Percentiles rank a stretch among this genome's conserved stretches.
Conservation (phyloP, 2,888 invertebrate species). For the Argynnis bischoffii region DNA sequence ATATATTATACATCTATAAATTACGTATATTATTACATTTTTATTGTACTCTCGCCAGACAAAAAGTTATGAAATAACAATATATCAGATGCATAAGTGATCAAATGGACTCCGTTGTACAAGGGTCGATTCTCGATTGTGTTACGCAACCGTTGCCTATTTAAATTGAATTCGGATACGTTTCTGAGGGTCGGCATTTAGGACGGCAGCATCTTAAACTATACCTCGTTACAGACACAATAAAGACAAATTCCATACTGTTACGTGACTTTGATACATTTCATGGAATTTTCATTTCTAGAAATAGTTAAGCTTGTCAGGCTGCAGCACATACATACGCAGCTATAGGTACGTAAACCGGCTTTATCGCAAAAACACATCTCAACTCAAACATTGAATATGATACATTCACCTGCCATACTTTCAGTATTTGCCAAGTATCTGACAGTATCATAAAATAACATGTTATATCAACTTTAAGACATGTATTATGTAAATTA, state of each 20-base stretch:
- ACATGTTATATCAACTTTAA: too few relatives aligned
- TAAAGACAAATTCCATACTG: conserved; percentile 12
- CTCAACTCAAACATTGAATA: conserved; percentile 16
- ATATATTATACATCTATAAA: too few relatives aligned
- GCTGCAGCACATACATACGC: conserved; percentile 3
- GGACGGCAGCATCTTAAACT: background rate
- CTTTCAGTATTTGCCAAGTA: conserved; percentile 21
- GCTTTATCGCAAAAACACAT: conserved; percentile 31
- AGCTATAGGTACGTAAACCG: conserved; percentile 26
- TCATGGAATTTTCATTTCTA: conserved; percentile 22
- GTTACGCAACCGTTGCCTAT: conserved; percentile 75
- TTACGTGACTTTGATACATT: conserved; percentile 26
- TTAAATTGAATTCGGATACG: conserved; percentile 74
- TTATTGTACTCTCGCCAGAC: background rate
- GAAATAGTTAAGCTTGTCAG: background rate
- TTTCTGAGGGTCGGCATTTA: conserved; percentile 43
- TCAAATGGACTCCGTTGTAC: conserved; percentile 64
- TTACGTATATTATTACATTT: background rate
- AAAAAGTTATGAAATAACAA: conserved; percentile 53
- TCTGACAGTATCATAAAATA: conserved; percentile 7
- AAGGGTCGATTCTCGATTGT: conserved; percentile 74
- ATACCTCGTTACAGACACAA: conserved; percentile 9
- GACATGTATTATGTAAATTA: background rate
- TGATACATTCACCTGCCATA: conserved; percentile 32
- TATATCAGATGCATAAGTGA: conserved; percentile 76